Base-by-base conservation (phyloP, 2,113 vertebrate genomes). In the Acinonyx jubatus region DNA sequence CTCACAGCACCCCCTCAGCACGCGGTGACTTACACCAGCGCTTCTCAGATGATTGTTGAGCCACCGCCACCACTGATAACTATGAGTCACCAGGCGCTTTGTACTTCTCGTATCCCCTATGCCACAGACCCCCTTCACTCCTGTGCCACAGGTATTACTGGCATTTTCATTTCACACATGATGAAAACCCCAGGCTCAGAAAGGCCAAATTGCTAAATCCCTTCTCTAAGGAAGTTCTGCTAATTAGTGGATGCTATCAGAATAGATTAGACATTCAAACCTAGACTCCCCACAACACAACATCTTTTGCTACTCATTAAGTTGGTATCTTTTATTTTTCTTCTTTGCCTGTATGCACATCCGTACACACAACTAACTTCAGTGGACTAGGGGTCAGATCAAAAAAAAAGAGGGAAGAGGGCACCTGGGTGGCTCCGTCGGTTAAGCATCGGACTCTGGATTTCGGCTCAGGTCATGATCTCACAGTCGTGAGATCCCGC, bases 21-120 rank as follows among this genome's bases (percentile, higher is more conserved):
- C 29, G 61, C 27, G 29, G 6, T 0, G 4, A 10, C 71, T 45
- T 38, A 21, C 5, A 73, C 19, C 3, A 27, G 31, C 5, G 38
- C n/a, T 89, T 36, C 57, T 25, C 45, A 23, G 45, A 69, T 11
- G 71, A n/a, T 12, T 27, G 21, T 15, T 69, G 69, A 85, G 25
- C 9, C 31, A 29, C 36, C n/a, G 29, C 41, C 29, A 10, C 38
- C 52, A 33, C 16, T 1, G 81, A 14, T 48, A 83, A 11, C 16
- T 31, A 48, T 63, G 68, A 79, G 18, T 68, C 7, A n/a, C 9
- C 38, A 25, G 55, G 31, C 71, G 10, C 63, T 63, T 23, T 7
- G 29, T 4, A 3, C 41, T 19, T 61, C 45, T 33, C 73, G 1
- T 14, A 11, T 0, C 11, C 38, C 11, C 45, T 18, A 29, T 2